These are phyloP conservation scores for Muntiacus reevesi DNA, from an alignment of 2,113 vertebrate genomes.

Conservation along the genomic window DNA sequence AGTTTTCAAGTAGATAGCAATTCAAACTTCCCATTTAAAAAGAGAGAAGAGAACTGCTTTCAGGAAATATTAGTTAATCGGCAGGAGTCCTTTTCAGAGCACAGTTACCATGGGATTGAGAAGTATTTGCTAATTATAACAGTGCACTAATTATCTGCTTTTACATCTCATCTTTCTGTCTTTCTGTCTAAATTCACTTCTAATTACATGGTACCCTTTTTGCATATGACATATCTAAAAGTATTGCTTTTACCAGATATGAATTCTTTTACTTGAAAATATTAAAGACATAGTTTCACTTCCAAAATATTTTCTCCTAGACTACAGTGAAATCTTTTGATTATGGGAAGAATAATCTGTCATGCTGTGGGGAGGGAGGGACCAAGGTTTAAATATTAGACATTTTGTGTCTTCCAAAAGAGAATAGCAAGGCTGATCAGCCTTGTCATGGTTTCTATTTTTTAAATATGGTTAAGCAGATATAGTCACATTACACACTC, in stretches of 20 bases:
- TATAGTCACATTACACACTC: not conserved
- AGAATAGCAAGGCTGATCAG: not conserved
- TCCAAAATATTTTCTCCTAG: conserved; percentile 49
- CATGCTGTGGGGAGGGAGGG: not conserved
- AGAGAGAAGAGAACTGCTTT: conserved; percentile 72
- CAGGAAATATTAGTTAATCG: conserved; percentile 80
- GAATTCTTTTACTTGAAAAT: conserved; percentile 77
- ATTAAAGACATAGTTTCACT: conserved; percentile 66
- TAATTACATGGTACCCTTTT: conserved; percentile 81
- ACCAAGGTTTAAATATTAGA: conserved; percentile 35
- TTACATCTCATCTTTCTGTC: conserved; percentile 82
- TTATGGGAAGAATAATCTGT: conserved; percentile 9
- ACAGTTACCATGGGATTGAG: conserved; percentile 80
- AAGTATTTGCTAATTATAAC: conserved; percentile 82
- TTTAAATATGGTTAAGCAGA: not conserved
- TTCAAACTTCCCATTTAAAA: conserved; percentile 73
- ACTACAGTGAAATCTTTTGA: conserved; percentile 63
- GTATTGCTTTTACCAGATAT: conserved; percentile 75
- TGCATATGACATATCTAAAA: conserved; percentile 68
- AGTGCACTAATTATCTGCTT: conserved; percentile 82
- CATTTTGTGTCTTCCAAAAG: not conserved
- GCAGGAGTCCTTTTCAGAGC: conserved; percentile 75
- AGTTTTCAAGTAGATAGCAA: conserved; percentile 61
- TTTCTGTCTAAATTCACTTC: conserved; percentile 82
- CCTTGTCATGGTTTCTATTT: not conserved